Evolutionary conservation across 2,797 vertebrate genomes (phyloP).

Genomic region (Rhodeus uyekii): DNA sequence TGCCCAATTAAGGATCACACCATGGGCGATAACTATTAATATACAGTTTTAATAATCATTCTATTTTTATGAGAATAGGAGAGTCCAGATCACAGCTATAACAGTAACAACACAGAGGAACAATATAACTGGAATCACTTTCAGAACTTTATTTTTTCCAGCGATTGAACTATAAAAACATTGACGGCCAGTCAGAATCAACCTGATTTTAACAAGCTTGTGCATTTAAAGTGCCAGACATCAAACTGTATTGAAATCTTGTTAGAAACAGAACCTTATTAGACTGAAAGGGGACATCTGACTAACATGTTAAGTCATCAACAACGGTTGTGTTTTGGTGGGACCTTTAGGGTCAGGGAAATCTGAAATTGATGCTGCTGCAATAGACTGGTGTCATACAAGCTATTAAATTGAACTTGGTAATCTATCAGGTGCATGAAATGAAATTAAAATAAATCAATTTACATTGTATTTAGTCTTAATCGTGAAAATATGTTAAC

Average conservation of each 20-base stretch:
- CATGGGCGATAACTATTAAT: background rate
- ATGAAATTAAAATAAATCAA: background rate
- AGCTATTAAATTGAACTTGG: background rate
- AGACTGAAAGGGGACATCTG: background rate
- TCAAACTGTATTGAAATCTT: background rate
- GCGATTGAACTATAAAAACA: background rate
- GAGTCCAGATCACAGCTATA: background rate
- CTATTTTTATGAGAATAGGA: background rate
- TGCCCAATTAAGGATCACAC: background rate
- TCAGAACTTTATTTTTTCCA: background rate
- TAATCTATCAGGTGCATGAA: background rate
- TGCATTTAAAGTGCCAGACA: background rate
- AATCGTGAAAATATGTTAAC: background rate
- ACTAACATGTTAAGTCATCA: background rate
- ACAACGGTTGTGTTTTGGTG: too few relatives aligned
- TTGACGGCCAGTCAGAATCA: background rate
- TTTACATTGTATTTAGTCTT: background rate
- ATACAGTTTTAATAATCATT: background rate
- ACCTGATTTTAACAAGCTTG: background rate
- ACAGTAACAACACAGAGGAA: background rate
- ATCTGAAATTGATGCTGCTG: background rate
- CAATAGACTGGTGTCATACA: background rate
- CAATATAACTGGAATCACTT: background rate
- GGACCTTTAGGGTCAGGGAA: background rate
- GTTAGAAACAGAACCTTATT: background rate